phyloP scores from a whole-genome alignment of 2,797 vertebrate genomes.

The Falco peregrinus region DNA sequence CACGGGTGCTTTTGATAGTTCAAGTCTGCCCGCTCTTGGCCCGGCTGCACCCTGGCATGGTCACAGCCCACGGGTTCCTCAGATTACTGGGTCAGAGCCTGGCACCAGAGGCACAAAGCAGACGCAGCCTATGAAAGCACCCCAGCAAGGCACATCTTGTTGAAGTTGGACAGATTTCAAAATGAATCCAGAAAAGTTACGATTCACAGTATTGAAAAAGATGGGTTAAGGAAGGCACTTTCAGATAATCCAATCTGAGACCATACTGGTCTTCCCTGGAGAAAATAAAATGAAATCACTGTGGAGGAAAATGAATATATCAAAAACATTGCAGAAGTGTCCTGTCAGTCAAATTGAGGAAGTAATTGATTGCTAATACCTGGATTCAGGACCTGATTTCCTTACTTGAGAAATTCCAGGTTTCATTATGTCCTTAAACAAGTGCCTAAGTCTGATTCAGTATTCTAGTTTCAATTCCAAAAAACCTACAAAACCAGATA shows the following conservation, averaged over 20 bases:
- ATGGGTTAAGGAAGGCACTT: not conserved
- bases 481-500: conserved; percentile 30
- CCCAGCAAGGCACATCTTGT: rapidly evolving
- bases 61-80: not conserved
- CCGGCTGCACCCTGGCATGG: not conserved
- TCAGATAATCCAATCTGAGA: not conserved
- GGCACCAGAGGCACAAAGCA: not conserved
- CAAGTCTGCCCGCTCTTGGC: not conserved
- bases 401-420: not conserved
- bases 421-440: not conserved
- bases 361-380: not conserved
- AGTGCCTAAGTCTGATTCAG: not conserved
- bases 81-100: not conserved
- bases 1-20: not conserved
- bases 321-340: not conserved
- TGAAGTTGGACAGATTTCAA: not conserved
- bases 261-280: not conserved
- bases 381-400: not conserved
- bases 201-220: not conserved
- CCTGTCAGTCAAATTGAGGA: not conserved
- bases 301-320: not conserved
- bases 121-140: not conserved
- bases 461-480: conserved; percentile 56
- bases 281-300: not conserved
- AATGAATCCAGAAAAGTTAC: not conserved